Evolutionary conservation across 1,140 invertebrate genomes (phyloP), one percentile per base, ranked within the genome.

Genomic region (Lepidurus apus): DNA sequence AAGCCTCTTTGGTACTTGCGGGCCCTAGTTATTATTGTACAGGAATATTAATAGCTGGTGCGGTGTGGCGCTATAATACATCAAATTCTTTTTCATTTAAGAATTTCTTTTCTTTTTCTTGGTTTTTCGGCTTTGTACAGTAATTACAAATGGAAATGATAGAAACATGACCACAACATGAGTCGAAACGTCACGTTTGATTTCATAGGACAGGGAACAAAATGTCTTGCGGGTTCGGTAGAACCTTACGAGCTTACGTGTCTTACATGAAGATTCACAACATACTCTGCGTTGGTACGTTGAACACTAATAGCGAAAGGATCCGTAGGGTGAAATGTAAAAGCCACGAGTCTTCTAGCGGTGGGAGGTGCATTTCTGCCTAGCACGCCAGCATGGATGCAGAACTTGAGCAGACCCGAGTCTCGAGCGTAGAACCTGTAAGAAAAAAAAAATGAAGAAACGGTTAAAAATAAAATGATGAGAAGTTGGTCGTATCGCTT

Each of bases 281-380:
- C 92, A 85, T 98, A 98, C 84, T 97, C 95, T n/a, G 94, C 89
- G 87, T 97, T 95, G 13, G 94, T 95, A 82, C 96, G 87, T 85
- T 98, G 96, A 24, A 98, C 95, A 82, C 95, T 98, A 77, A 98
- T 95, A 9, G 95, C 93, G 86, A 98, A 97, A 9, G 97, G 97
- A 86, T 98, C 95, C 45, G 91, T 94, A 0, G 96, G 97, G 87
- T 98, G 97, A 85, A 97, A 98, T n/a, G 94, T 97, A 85, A 98
- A 98, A 9, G 96, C 95, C n/a, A 98, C 96, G 1, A 98, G 87
- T 81, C 95, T 85, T 81, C 94, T 87, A 10, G 91, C 90, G 77
- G 87, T 86, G 78, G 88, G 87, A 10, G 88, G 88, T 42, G 84
- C 85, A 81, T 88, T 86, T 85, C 88, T 87, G 74, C 88, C 88